Base-by-base conservation (phyloP, 2,797 vertebrate genomes). In the Acipenser ruthenus region DNA sequence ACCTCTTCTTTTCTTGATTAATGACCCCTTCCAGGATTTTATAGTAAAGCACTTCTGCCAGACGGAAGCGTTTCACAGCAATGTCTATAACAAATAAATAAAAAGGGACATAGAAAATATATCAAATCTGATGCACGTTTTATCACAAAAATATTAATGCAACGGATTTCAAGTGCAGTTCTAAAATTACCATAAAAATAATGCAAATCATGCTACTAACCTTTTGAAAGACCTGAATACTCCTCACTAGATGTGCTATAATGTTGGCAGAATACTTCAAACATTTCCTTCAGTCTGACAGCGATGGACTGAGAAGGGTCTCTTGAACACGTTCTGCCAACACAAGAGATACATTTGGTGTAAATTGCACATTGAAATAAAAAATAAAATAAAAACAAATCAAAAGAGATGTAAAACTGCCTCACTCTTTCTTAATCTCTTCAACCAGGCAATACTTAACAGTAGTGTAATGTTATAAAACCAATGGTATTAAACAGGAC, bases 41-140 rank as follows among this genome's bases (percentile, higher is more conserved):
- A 84, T 95, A 97, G 82, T 98, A 98, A 1, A 98, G 89, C 53
- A 89, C 89, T 79, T 97, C 93, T 1, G 94, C 91, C 76, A 91
- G 85, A 69, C 85, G 84, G 71, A 97, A 96, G 70, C 93, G 89
- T 82, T 90, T 97, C 71, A 87, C 88, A 13, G 89, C 85, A 79
- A 90, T 80, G 74, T 98, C 95, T 98, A 63, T 23, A 52, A 23
- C 10, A 6, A 10, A 8, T 37, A 6, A 10, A 58, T 59, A 6
- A 10, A 62, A 37, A 65, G 48, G 51, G 2, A 49, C 9, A 48
- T n/a, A 65, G 6, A 3, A 11, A 65, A 12, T 10, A 55, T n/a
- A 55, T 10, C 12, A 55, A 10, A 55, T 9, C n/a, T n/a, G 10
- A 10, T 10, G n/a, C 9, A 55, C n/a, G 53, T 55, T n/a, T 13